Percentiles rank a stretch among this genome's conserved stretches.
These are phyloP conservation scores for Dascyllus trimaculatus DNA, from an alignment of 2,113 vertebrate genomes.

Conservation along the genomic window DNA sequence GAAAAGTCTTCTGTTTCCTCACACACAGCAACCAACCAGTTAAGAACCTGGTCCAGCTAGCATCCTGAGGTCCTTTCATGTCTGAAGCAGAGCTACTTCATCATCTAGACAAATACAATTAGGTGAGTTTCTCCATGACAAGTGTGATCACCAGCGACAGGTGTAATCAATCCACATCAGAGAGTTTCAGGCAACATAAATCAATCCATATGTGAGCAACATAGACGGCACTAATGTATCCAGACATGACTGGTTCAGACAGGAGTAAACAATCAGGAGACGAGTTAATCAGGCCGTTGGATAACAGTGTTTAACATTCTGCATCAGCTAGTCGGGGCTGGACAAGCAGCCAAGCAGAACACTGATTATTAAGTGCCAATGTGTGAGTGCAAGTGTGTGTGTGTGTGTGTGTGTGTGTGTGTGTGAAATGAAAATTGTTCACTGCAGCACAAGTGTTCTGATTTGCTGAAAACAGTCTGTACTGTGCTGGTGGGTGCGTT, in stretches of 20 bases:
- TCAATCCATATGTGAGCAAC: constrained; percentile 71
- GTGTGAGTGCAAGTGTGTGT: constrained; percentile 19
- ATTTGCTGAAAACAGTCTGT: constrained; percentile 36
- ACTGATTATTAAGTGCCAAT: constrained; percentile 68
- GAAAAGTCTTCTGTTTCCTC: constrained; percentile 16
- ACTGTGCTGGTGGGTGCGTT: constrained; percentile 47
- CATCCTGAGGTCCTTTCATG: constrained; percentile 62
- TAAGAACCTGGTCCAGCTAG: constrained; percentile 32
- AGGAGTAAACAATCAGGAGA: constrained; percentile 77
- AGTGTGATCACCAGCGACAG: constrained; percentile 71
- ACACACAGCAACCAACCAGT: constrained; percentile 32
- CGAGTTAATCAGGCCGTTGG: constrained; percentile 74
- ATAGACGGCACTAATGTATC: constrained; percentile 67
- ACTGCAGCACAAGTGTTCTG: constrained; percentile 31
- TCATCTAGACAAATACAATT: constrained; percentile 77
- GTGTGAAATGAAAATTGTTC: constrained; percentile 44
- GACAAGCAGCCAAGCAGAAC: constrained; percentile 70
- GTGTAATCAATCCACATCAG: constrained; percentile 75
- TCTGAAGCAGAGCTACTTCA: constrained; percentile 72
- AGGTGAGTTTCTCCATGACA: constrained; percentile 66
- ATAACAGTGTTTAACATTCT: constrained; percentile 76
- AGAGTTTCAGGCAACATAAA: constrained; percentile 72
- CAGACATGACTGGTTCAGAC: constrained; percentile 71
- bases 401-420: constrained; percentile 28
- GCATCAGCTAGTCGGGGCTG: constrained; percentile 61